These are phyloP conservation scores for Operophtera brumata DNA, from an alignment of 2,888 invertebrate species.

Conservation along the genomic window DNA sequence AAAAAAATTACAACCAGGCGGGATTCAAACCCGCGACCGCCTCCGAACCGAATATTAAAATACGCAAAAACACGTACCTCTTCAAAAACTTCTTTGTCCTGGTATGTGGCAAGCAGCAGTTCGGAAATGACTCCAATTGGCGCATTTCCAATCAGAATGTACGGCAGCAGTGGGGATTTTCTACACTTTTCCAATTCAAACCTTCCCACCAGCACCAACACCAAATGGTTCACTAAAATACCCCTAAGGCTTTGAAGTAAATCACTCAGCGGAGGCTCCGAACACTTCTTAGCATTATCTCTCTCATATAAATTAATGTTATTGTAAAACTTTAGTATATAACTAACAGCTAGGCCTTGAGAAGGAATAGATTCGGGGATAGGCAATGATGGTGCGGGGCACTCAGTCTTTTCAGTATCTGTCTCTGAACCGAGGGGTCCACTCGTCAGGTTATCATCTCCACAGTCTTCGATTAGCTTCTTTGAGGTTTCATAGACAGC, in stretches of 20 bases:
- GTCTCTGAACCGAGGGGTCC: slow-evolving; percentile 59
- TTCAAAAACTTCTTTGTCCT: slow-evolving; percentile 81
- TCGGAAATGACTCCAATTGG: slow-evolving; percentile 88
- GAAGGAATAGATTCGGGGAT: slow-evolving; percentile 64
- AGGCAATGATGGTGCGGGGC: slow-evolving; percentile 70
- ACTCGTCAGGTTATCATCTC: slow-evolving; percentile 60
- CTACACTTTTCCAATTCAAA: slow-evolving; percentile 74
- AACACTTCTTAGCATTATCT: slow-evolving; percentile 88
- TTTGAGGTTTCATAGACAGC: slow-evolving; percentile 68
- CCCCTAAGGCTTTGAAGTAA: slow-evolving; percentile 81
- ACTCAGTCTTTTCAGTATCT: slow-evolving; percentile 64
- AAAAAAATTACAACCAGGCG: too few species aligned
- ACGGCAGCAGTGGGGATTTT: slow-evolving; percentile 84
- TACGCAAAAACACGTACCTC: slow-evolving; percentile 51
- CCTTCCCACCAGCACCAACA: slow-evolving; percentile 80
- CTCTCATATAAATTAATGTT: slow-evolving; percentile 87
- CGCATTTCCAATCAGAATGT: slow-evolving; percentile 84
- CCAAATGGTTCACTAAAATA: slow-evolving; percentile 78
- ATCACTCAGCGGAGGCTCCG: slow-evolving; percentile 86
- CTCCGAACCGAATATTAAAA: neutral
- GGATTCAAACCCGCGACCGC: too few species aligned
- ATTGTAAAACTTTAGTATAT: slow-evolving; percentile 81
- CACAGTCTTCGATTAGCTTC: slow-evolving; percentile 71
- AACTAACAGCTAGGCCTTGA: slow-evolving; percentile 72
- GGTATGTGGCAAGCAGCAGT: slow-evolving; percentile 82